Base-by-base conservation (phyloP, 2,888 invertebrate species). In the Thecophora atra region DNA sequence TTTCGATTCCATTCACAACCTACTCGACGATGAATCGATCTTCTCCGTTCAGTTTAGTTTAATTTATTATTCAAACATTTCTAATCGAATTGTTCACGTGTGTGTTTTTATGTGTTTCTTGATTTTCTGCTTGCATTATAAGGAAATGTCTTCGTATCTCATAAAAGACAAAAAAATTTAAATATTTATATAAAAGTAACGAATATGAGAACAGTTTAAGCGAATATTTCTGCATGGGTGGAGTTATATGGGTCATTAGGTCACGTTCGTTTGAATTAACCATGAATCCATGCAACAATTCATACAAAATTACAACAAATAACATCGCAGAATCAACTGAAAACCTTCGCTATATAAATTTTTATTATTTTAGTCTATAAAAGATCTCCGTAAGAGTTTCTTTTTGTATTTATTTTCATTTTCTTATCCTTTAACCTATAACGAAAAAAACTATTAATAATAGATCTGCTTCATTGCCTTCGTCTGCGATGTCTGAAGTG, bases 211-310 rank as follows among this genome's bases (percentile, higher is more conserved):
- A n/a, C 17, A 47, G 11, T 47, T 47, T 5, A 60, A 30, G 30
- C 30, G 26, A 60, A 60, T 30, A 0, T 30, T 1, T 15, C 24
- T 60, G 60, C 60, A 60, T 60, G 60, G 60, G 60, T 26, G 60
- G n/a, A 60, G n/a, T 26, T 24, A 1, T 58, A 13, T 28, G 28
- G 58, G 58, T 28, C 26, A 58, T 17, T 7, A 60, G 60, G 60
- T 60, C 60, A 60, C 30, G 28, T 60, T 60, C 60, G 60, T 26
- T 17, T 30, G 1, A 26, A 60, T 60, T 15, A 30, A 15, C 26
- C 3, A n/a, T 30, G 15, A 47, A 47, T 37, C 37, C 8, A 30
- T 30, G 8, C 4, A 6, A 6, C 30, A 30, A 4, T 4, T 30
- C 30, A 30, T 30, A 8, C 30, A 30, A 8, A 30, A 30, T 30